A percentile compares a stretch with the other conserved stretches of the same genome.
These are phyloP conservation scores for Rhynchophorus ferrugineus DNA, from an alignment of 1,140 invertebrate genomes.

Conservation along the genomic window DNA sequence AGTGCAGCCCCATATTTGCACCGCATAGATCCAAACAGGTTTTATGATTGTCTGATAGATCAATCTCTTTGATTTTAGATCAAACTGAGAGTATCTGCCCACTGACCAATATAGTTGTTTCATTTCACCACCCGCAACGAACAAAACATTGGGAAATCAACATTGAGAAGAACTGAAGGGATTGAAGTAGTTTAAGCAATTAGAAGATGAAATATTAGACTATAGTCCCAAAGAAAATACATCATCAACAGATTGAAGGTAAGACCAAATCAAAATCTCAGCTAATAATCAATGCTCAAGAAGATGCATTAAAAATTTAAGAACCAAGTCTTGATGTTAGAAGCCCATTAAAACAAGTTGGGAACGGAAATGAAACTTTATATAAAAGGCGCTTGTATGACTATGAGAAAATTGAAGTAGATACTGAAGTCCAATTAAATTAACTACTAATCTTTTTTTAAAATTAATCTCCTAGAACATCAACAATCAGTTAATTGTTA, in stretches of 20 bases:
- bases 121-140: conserved; percentile 47
- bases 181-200: conserved; percentile 47
- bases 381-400: conserved; percentile 46
- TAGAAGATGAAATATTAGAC: conserved; percentile 51
- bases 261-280: conserved; percentile 22
- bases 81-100: conserved; percentile 48
- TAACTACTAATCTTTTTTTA: conserved; percentile 47
- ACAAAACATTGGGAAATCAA: conserved; percentile 48
- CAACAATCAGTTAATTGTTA: no score
- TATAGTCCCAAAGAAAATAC: conserved; percentile 43
- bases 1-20: no score
- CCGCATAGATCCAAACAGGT: no score
- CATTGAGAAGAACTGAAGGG: conserved; percentile 46
- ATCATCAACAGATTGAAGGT: conserved; percentile 42
- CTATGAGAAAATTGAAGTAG: conserved; percentile 51
- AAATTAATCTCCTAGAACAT: no score
- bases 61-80: no score
- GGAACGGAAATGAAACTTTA: conserved; percentile 46
- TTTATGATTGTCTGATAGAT: no score
- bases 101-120: conserved; percentile 48
- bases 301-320: conserved; percentile 34
- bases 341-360: conserved; percentile 46
- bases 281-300: conserved; percentile 18
- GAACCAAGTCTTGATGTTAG: conserved; percentile 40
- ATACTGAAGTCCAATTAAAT: conserved; percentile 53